Evolutionary conservation across 2,797 vertebrate species (phyloP), one percentile per base, ranked within the genome.

Genomic region (Clarias fuscus): DNA sequence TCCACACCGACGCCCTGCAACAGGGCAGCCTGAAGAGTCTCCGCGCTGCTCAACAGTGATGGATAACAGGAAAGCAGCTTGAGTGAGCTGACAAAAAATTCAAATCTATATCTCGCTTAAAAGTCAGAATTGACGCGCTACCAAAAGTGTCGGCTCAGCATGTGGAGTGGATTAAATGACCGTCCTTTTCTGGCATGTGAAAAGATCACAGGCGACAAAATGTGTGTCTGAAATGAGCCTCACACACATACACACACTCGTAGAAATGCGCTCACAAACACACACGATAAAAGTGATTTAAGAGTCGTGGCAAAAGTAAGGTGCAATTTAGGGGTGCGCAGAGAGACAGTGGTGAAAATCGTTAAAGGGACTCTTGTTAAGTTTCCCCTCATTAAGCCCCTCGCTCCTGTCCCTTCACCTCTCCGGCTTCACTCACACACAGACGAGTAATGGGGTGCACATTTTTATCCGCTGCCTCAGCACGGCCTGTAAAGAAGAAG

Each of bases 261-360:
- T 53, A 53, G 11, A 53, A 53, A 53, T 53, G 48, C 48, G 48
- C 11, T 53, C 48, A 53, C 48, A 53, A 2, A 53, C 48, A 53
- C 48, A 27, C 64, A 27, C 4, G 18, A 73, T 73, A 86, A 86
- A 86, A 82, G 58, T 86, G 85, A 86, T 82, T 72, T 82, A 86
- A 14, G 48, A 37, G 48, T 40, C 3, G 1, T n/a, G 58, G 18
- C 68, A 11, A 78, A 78, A 78, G 27, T 30, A 84, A 43, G 10
- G 64, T 72, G 53, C 56, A 81, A 24, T 81, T 86, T 85, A 72
- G 53, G 73, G 48, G n/a, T 73, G 68, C 18, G 8, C 68, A 18
- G 58, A 73, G 37, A 30, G 24, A 43, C 20, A 17, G 70, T 22
- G 79, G 40, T 75, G 79, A 65, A 82, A 62, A 17, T 67, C 20